Base-by-base conservation (phyloP, 2,113 vertebrate species). In the Pituophis catenifer region DNA sequence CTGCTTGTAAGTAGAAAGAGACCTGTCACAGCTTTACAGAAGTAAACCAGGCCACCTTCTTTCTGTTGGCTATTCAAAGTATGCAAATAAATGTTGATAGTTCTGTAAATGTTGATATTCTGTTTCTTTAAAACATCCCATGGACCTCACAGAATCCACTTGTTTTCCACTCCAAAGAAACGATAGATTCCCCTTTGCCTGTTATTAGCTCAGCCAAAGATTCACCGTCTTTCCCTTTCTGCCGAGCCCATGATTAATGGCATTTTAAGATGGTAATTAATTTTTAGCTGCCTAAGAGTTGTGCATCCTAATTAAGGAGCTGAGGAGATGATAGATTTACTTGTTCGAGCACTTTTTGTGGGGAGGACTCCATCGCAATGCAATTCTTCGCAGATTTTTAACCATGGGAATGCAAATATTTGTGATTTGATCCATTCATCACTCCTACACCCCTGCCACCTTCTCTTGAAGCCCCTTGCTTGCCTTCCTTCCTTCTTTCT, bases 181-280 rank as follows among this genome's bases (percentile, higher is more conserved):
- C 8, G 57, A 12, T 55, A 88, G 91, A 92, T 93, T 96, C 91
- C 70, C 91, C 94, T 95, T 89, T 93, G 93, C 95, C 96, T 96
- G 94, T 88, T 95, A 96, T 95, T 91, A 97, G 93, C 93, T 94
- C 81, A 93, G 92, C 91, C 89, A 81, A 96, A 97, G 90, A 96
- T 96, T 94, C 95, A 95, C 94, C 93, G 96, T 90, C 94, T 95
- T 91, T 91, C 70, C 15, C 15, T 96, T 95, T 97, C 96, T 96
- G 90, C 93, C 96, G 91, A 0, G 0, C 44, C n/a, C 1, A 94
- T 97, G 96, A 97, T 97, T 97, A 97, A 97, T 96, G 94, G 90
- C 93, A 96, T 96, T 96, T 97, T 97, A 97, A 96, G 96, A 94
- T 87, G 94, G 95, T 96, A 97, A 98, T 98, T 98, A 97, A 96